Evolutionary conservation across 2,888 invertebrate species (phyloP), one percentile per base, ranked within the genome.

Genomic region (Trachelus stipa): DNA sequence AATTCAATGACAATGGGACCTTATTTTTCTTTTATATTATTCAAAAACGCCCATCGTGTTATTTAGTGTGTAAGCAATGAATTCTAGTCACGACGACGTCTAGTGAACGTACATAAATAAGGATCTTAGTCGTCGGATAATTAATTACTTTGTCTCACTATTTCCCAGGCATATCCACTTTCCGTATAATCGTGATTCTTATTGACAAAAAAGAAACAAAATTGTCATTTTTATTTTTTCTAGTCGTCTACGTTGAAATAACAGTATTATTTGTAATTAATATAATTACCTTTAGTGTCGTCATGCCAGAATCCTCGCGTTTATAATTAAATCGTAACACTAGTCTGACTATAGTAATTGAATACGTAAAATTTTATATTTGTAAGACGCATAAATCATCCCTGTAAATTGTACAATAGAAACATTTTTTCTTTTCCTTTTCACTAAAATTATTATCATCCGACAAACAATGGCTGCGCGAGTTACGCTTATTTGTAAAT

Each of bases 31-130:
- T 23, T 56, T 9, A 0, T 2, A 56, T 23, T 6, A 23, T 56
- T 56, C 56, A 56, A 23, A 56, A 56, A 56, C 56, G 56, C 76
- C 76, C 75, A 68, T 76, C 76, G 76, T 86, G 86, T 86, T 86
- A 86, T 86, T 86, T 86, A 86, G 86, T 86, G 75, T 86, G 40
- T 86, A 86, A 85, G 86, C n/a, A 77, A 77, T 30, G 74, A 40
- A 73, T 69, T 82, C 85, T 85, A 85, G 83, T 85, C 83, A 56
- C 56, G 2, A 9, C 56, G 23, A 56, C 56, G 23, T 56, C 56
- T 56, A 9, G 2, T 23, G 56, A 15, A 40, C 15, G 15, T 40
- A 40, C 15, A 4, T 40, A 40, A 40, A 23, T 56, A 2, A 15
- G 35, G 3, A 35, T 35, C 35, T 12, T 23, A 23, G 23, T 23